Base-by-base conservation (phyloP, 2,888 invertebrate species). In the Andrena bucephala region DNA sequence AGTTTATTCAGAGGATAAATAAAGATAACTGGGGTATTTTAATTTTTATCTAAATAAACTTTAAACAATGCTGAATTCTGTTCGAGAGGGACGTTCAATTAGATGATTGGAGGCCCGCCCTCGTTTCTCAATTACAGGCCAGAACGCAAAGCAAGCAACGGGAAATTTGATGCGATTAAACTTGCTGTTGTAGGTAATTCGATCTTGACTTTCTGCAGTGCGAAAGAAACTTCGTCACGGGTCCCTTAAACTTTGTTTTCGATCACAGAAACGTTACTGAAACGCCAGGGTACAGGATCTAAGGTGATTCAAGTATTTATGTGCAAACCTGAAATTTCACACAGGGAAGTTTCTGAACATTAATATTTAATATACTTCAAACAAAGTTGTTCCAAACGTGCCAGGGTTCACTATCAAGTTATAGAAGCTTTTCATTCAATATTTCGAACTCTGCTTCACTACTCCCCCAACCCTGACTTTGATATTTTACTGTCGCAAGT, bases 161-260 rank as follows among this genome's bases (percentile, higher is more conserved):
- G 20, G 42, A 57, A 59, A 77, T 75, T 75, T 65, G 50, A 59
- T 65, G 42, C 76, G 59, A 66, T 59, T 76, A 57, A 57, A 48
- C 10, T 29, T 24, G 57, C 65, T 48, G 29, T 50, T 52, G 67
- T 13, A 27, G 31, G 54, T 77, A 77, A 77, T 36, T 59, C 57
- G 75, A 77, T 77, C 48, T 27, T 5, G 42, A 48, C 16, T 42
- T 63, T 57, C 50, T 74, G 31, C n/a, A 31, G 5, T 42, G 74
- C 24, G 42, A 24, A 50, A 73, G 29, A 16, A 76, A 73, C 76
- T 76, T 75, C 27, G 54, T 31, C 42, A 36, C 65, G 57, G 65
- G 75, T 75, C 66, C 76, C n/a, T 75, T 50, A 27, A 27, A 57
- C n/a, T 31, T 27, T 42, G 54, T 57, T 60, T 29, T 33, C 27